Evolutionary conservation across 2,888 invertebrate species (phyloP).

Genomic region (Therioaphis trifolii): DNA sequence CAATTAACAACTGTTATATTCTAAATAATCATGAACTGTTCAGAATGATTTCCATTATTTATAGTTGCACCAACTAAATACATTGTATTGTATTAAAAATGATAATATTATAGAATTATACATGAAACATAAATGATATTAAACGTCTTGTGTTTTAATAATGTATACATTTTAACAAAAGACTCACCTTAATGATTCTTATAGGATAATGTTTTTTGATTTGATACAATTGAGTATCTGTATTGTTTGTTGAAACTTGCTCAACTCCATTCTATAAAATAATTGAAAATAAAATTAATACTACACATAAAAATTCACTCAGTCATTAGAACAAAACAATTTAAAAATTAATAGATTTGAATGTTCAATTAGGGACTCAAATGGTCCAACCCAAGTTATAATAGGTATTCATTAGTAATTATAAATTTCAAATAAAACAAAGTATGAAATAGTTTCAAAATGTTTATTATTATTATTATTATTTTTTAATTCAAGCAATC

Average conservation of each 20-base stretch:
- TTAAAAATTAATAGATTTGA: background rate
- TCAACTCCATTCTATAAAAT: conserved; percentile 47
- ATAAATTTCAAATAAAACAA: background rate
- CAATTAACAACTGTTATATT: background rate
- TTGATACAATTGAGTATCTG: conserved; percentile 34
- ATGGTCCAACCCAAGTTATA: too few relatives aligned
- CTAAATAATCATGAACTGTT: background rate
- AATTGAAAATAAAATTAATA: background rate
- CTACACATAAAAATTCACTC: background rate
- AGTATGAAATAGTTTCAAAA: background rate
- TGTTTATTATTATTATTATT: too few relatives aligned
- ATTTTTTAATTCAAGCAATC: too few relatives aligned
- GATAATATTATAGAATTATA: too few relatives aligned
- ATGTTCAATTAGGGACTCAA: background rate
- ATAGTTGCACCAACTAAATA: background rate
- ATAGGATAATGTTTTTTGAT: conserved; percentile 7
- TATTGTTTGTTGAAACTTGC: conserved; percentile 21
- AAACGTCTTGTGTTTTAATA: too few relatives aligned
- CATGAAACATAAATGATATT: too few relatives aligned
- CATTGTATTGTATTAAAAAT: background rate
- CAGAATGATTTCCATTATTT: background rate
- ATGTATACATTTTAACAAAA: too few relatives aligned
- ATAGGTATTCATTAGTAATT: too few relatives aligned
- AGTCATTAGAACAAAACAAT: background rate
- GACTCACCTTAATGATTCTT: conserved; percentile 43